A percentile compares a stretch with the other conserved stretches of the same genome.
Evolutionary conservation across 2,888 invertebrate genomes (phyloP).

Genomic region (Cecidostiba fungosa): DNA sequence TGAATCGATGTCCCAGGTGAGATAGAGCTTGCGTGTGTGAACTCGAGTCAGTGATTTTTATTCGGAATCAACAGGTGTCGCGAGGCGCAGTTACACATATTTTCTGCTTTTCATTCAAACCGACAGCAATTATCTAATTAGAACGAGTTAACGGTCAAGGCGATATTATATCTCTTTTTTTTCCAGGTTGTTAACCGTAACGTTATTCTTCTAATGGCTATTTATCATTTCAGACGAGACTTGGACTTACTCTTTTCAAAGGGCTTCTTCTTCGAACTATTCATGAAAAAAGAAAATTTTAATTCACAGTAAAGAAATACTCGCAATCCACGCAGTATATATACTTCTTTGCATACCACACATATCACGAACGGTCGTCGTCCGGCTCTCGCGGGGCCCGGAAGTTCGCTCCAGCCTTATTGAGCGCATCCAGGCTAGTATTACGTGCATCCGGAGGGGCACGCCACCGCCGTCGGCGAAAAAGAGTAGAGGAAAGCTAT

Average conservation of each 20-base stretch:
- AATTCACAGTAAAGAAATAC: not conserved
- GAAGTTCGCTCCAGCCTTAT: conserved; percentile 65
- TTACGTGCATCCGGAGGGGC: conserved; percentile 67
- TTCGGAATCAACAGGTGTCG: conserved; percentile 19
- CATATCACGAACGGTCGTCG: conserved; percentile 41
- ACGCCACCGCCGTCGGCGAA: conserved; percentile 25
- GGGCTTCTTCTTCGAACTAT: too few relatives aligned
- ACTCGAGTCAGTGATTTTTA: not conserved
- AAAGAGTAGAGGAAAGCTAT: conserved; percentile 17
- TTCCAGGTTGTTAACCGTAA: too few relatives aligned
- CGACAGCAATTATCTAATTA: too few relatives aligned
- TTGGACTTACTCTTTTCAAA: too few relatives aligned
- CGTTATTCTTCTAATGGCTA: too few relatives aligned
- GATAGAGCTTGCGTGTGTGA: not conserved
- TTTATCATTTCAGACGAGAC: too few relatives aligned
- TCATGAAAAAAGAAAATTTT: not conserved
- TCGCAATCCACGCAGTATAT: not conserved
- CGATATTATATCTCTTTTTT: too few relatives aligned
- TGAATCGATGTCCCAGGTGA: too few relatives aligned
- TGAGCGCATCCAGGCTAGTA: conserved; percentile 67
- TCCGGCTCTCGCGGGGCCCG: conserved; percentile 59
- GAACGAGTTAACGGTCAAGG: too few relatives aligned
- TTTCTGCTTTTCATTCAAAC: too few relatives aligned
- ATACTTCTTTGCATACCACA: not conserved
- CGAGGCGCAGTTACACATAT: not conserved